phyloP scores from a whole-genome alignment of 2,797 vertebrate genomes.

The Dendrocincla fuliginosa region DNA sequence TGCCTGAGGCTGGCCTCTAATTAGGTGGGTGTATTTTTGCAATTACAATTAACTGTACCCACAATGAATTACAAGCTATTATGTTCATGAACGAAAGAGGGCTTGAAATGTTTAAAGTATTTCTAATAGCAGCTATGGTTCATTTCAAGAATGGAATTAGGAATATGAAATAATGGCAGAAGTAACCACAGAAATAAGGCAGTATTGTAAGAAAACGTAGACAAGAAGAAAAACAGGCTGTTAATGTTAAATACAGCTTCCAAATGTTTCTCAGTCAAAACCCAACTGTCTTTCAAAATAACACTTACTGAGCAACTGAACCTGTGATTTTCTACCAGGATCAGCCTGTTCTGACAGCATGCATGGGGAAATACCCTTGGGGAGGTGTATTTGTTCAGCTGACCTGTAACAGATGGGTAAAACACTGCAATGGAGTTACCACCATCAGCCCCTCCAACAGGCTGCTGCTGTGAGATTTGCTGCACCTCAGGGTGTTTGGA shows the following conservation, averaged over 20 bases:
- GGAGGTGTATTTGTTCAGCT: not conserved
- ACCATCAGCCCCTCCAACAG: not conserved
- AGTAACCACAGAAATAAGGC: conserved; percentile 31
- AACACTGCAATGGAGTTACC: not conserved
- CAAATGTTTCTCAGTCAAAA: not conserved
- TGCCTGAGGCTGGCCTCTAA: conserved; percentile 34
- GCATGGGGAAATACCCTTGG: not conserved
- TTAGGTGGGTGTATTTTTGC: conserved; percentile 51
- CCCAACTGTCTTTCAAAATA: not conserved
- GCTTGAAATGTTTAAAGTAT: conserved; percentile 29
- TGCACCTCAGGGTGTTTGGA: rapidly evolving
- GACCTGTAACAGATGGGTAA: not conserved
- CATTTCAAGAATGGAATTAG: conserved; percentile 37
- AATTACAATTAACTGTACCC: conserved; percentile 37
- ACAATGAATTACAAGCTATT: conserved; percentile 45
- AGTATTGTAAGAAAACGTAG: conserved; percentile 6
- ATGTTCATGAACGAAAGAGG: not conserved
- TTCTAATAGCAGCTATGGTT: conserved; percentile 39
- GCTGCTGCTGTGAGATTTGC: not conserved
- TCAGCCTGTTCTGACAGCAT: not conserved
- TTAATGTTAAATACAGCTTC: not conserved
- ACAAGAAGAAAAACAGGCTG: not conserved
- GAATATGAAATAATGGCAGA: conserved; percentile 35
- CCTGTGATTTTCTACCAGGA: not conserved
- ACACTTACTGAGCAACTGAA: not conserved